Percentiles rank a stretch among this genome's conserved stretches.
These are phyloP conservation scores for Homarus americanus DNA, from an alignment of 1,140 invertebrate species.

Conservation along the genomic window DNA sequence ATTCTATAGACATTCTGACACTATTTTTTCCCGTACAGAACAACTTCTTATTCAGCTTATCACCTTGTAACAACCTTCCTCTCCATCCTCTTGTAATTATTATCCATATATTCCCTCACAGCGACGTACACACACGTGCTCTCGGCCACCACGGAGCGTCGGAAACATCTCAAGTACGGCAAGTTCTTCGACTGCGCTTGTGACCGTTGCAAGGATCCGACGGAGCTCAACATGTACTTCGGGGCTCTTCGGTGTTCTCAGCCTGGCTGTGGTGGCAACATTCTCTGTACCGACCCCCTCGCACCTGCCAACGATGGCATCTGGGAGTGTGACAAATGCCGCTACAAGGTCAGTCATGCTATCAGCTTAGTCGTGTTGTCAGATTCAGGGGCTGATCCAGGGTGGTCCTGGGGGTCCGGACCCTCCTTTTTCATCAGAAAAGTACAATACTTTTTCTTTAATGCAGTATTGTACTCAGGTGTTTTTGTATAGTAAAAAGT, in stretches of 20 bases:
- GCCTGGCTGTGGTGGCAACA: conserved; percentile 63
- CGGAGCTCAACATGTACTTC: conserved; percentile 78
- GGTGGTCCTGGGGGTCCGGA: too few species aligned
- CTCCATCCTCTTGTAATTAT: too few species aligned
- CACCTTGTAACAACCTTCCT: too few species aligned
- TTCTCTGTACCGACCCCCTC: conserved; percentile 65
- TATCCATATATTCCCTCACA: conserved; percentile 11
- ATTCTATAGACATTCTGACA: too few species aligned
- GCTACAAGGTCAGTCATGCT: conserved; percentile 56
- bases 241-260: conserved; percentile 73
- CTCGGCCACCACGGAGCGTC: conserved; percentile 85
- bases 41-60: too few species aligned
- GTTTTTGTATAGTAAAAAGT: too few species aligned
- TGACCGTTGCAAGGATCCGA: conserved; percentile 84
- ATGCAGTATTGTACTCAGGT: too few species aligned
- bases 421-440: too few species aligned
- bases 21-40: too few species aligned
- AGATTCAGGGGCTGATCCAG: too few species aligned
- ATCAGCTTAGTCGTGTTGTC: background rate
- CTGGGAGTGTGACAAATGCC: conserved; percentile 67
- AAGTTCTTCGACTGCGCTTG: conserved; percentile 88
- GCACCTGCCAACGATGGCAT: conserved; percentile 51
- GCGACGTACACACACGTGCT: conserved; percentile 84
- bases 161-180: conserved; percentile 83
- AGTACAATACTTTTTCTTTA: too few species aligned